These are phyloP conservation scores for Columba janthina DNA, from an alignment of 2,113 vertebrate genomes.

Conservation along the genomic window DNA sequence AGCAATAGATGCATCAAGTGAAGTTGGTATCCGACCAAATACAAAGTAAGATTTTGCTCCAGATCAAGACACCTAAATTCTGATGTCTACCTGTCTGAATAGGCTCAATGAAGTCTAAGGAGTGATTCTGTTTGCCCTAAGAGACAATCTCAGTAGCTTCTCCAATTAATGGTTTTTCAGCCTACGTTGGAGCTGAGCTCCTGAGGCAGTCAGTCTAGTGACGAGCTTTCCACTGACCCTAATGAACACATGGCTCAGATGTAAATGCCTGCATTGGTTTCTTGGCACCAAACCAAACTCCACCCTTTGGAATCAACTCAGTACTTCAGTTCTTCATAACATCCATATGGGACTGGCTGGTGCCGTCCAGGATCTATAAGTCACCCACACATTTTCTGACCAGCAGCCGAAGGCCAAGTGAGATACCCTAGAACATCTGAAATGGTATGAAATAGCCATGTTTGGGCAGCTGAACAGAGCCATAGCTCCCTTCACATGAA, in stretches of 20 bases:
- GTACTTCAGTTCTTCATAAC: not conserved
- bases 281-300: not conserved
- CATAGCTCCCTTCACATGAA: not conserved
- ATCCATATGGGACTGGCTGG: not conserved
- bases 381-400: not conserved
- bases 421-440: not conserved
- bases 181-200: not conserved
- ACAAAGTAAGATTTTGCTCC: not conserved
- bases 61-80: not conserved
- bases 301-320: not conserved
- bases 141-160: not conserved
- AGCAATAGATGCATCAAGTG: not conserved
- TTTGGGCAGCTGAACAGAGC: not conserved
- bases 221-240: not conserved
- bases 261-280: not conserved
- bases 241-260: not conserved
- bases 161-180: not conserved
- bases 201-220: too few species aligned
- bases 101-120: not conserved
- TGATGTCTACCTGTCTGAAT: not conserved
- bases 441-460: not conserved
- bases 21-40: not conserved
- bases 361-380: accelerated
- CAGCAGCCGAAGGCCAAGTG: not conserved
- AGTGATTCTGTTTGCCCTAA: not conserved